phyloP scores from a whole-genome alignment of 2,113 vertebrate species.

The Amazona guildingii region DNA sequence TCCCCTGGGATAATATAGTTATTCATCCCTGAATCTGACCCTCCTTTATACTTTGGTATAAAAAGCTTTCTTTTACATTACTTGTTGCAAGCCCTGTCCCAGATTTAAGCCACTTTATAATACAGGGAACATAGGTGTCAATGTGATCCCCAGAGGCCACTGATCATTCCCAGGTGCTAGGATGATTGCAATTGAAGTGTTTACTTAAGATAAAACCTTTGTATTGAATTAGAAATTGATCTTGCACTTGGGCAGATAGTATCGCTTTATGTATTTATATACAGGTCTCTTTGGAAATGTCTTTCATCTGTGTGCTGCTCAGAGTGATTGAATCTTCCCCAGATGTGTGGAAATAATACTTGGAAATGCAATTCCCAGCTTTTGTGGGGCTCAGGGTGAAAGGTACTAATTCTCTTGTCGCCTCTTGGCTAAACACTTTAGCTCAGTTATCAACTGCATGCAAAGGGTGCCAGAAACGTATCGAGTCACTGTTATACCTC shows the following conservation, averaged over 20 bases:
- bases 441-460: neutral
- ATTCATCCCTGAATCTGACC: neutral
- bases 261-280: neutral
- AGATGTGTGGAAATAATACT: neutral
- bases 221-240: neutral
- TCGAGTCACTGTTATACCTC: neutral
- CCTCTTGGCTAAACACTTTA: neutral
- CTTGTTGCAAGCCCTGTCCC: neutral
- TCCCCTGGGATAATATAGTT: neutral
- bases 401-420: neutral
- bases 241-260: neutral
- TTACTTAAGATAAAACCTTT: slow-evolving; percentile 7
- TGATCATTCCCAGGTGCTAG: neutral
- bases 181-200: neutral
- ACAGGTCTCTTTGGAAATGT: neutral
- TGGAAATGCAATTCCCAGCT: neutral
- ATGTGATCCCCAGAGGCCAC: neutral
- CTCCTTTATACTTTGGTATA: neutral
- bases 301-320: neutral
- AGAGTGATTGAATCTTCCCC: neutral
- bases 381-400: neutral
- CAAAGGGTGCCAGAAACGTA: neutral
- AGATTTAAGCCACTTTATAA: neutral
- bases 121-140: neutral
- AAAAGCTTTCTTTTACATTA: neutral